A percentile compares a stretch with the other conserved stretches of the same genome.
These are phyloP conservation scores for Caenorhabditis auriculariae DNA, from an alignment of 2,888 invertebrate species.

Conservation along the genomic window DNA sequence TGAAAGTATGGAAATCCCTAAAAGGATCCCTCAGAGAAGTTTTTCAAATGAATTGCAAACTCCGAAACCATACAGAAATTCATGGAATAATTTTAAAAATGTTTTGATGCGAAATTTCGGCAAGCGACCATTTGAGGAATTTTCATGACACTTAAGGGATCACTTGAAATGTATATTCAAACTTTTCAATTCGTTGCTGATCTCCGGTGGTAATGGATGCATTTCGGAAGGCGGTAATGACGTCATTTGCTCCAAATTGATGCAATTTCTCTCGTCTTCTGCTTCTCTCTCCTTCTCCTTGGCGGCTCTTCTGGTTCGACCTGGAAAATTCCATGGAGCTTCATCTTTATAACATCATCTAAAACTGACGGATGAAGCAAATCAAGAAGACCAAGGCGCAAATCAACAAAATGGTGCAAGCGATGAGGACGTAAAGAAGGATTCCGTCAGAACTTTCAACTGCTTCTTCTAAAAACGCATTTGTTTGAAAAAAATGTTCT, in stretches of 20 bases:
- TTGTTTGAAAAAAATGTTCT: too few relatives aligned
- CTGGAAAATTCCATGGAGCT: conserved; percentile 9
- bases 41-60: too few relatives aligned
- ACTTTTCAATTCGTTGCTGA: conserved; percentile 36
- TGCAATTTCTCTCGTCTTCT: conserved; percentile 39
- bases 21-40: too few relatives aligned
- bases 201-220: conserved; percentile 24
- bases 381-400: conserved; percentile 14
- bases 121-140: background rate
- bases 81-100: too few relatives aligned
- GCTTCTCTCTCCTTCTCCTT: conserved; percentile 24
- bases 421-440: conserved; percentile 11
- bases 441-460: conserved; percentile 18
- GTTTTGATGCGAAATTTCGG: too few relatives aligned
- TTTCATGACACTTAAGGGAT: background rate
- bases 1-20: too few relatives aligned
- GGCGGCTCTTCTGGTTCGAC: conserved; percentile 20
- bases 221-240: conserved; percentile 14
- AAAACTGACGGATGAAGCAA: conserved; percentile 26
- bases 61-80: too few relatives aligned
- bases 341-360: background rate
- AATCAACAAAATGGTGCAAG: conserved; percentile 15
- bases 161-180: too few relatives aligned
- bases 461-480: conserved; percentile 21
- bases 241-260: conserved; percentile 51